These are phyloP conservation scores for Podarcis cretensis DNA, from an alignment of 2,113 vertebrate genomes.

Conservation along the genomic window DNA sequence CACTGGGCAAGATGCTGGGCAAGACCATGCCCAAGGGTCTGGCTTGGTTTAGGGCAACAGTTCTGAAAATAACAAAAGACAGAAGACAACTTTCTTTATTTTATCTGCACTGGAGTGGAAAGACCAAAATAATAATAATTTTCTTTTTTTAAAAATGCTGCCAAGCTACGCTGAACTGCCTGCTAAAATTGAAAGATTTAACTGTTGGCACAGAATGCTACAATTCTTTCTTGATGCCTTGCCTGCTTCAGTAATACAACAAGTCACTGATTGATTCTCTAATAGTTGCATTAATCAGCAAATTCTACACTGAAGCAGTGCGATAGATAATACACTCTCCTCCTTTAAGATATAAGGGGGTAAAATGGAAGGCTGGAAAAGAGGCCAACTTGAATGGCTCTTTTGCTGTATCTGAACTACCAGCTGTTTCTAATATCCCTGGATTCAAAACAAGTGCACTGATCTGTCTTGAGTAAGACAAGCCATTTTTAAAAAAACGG, in stretches of 20 bases:
- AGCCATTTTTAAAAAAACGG: not conserved
- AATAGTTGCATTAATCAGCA: slow-evolving; percentile 52
- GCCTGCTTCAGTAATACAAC: slow-evolving; percentile 56
- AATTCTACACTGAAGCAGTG: slow-evolving; percentile 50
- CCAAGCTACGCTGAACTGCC: slow-evolving; percentile 56
- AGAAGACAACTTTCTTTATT: slow-evolving; percentile 35
- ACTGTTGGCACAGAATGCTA: slow-evolving; percentile 53
- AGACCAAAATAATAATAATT: slow-evolving; percentile 40
- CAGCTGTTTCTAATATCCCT: slow-evolving; percentile 61
- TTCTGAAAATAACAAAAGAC: not conserved
- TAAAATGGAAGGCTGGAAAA: slow-evolving; percentile 45
- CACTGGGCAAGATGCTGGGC: too few relatives aligned
- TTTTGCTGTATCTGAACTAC: slow-evolving; percentile 11
- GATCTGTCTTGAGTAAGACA: not conserved
- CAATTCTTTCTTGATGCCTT: slow-evolving; percentile 48
- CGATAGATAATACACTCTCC: slow-evolving; percentile 41
- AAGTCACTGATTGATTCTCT: slow-evolving; percentile 50
- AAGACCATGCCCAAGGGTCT: too few relatives aligned
- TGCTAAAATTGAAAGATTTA: slow-evolving; percentile 60
- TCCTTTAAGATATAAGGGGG: slow-evolving; percentile 13
- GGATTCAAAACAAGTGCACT: not conserved
- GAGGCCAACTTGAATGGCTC: not conserved
- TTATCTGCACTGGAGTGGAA: slow-evolving; percentile 36
- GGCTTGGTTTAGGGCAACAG: not conserved
- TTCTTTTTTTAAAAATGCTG: slow-evolving; percentile 22